Evolutionary conservation across 2,113 vertebrate genomes (phyloP), one percentile per base, ranked within the genome.

Genomic region (western clawed frog (Xenopus tropicalis)): DNA sequence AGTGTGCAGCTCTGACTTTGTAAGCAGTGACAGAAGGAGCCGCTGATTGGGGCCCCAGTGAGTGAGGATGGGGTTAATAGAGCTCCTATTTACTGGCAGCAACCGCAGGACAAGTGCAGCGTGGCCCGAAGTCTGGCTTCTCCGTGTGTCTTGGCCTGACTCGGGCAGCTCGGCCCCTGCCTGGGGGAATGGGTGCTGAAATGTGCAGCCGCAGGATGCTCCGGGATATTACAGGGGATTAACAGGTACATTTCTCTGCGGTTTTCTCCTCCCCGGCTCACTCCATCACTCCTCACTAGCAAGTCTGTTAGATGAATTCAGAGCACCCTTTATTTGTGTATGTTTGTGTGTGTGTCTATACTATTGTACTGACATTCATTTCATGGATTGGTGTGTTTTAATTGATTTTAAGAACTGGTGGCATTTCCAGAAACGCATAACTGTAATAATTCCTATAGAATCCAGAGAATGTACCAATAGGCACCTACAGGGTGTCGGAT

Each of bases 181-280:
- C 13, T 37, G 13, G 19, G 69, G 17, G 0, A 11, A 56, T 61
- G 63, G 29, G 25, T 1, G 0, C 56, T 19, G 61, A 61, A 43
- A 59, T 52, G 42, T 24, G 43, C 52, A 25, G 62, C 69, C 62
- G 29, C 68, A 54, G 21, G 54, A 42, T 77, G 75, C 43, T 54
- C 69, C 42, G 17, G 46, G 37, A 44, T 29, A 64, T 61, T 66
- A 43, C 72, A 25, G 54, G 11, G 72, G 72, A 74, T 67, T 61
- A 14, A 48, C 52, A 66, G 72, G 72, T 73, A 73, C 71, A 58
- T 42, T 62, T 64, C 62, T 64, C 62, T 10, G 20, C 61, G 42
- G n/a, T 43, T 51, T 17, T 64, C 21, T 37, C 29, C 29, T 37
- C 6, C 29, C 44, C 63, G 14, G 7, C 59, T 71, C 4, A 9